phyloP scores from a whole-genome alignment of 2,113 vertebrate genomes.

The Glaucomys volans region DNA sequence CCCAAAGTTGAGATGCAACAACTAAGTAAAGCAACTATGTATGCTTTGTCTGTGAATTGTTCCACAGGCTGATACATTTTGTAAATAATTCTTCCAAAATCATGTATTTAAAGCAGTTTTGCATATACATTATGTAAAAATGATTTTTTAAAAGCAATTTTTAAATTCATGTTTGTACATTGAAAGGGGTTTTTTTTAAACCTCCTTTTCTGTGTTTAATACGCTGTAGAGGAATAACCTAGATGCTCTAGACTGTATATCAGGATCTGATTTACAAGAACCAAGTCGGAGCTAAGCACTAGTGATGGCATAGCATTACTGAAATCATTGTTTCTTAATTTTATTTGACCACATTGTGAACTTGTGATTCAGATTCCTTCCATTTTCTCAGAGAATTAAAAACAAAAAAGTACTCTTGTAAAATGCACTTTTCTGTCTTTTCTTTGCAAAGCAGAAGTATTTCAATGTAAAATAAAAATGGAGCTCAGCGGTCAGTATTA shows the following conservation, averaged over 20 bases:
- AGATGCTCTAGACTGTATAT: conserved; percentile 91
- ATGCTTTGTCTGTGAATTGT: conserved; percentile 89
- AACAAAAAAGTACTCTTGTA: conserved; percentile 90
- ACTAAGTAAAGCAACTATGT: conserved; percentile 84
- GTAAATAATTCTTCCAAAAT: conserved; percentile 95
- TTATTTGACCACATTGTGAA: conserved; percentile 90
- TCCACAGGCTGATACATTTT: conserved; percentile 87
- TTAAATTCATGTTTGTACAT: conserved; percentile 97
- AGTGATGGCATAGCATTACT: conserved; percentile 87
- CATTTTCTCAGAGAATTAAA: conserved; percentile 91
- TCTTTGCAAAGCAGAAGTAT: conserved; percentile 93
- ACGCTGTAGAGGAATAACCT: conserved; percentile 91
- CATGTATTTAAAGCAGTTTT: conserved; percentile 96
- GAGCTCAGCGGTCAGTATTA: conserved; percentile 92
- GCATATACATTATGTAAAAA: conserved; percentile 95
- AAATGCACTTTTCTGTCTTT: conserved; percentile 92
- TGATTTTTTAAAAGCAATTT: conserved; percentile 95
- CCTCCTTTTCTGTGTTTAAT: conserved; percentile 92
- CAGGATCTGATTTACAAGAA: conserved; percentile 87
- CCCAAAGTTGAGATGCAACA: conserved; percentile 88
- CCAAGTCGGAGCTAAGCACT: conserved; percentile 86
- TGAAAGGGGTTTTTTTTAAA: conserved; percentile 85
- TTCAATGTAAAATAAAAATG: conserved; percentile 92
- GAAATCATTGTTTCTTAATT: conserved; percentile 87
- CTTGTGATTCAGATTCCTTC: conserved; percentile 90